Evolutionary conservation across 2,113 vertebrate genomes (phyloP).

Genomic region (Ceyx melanurus): DNA sequence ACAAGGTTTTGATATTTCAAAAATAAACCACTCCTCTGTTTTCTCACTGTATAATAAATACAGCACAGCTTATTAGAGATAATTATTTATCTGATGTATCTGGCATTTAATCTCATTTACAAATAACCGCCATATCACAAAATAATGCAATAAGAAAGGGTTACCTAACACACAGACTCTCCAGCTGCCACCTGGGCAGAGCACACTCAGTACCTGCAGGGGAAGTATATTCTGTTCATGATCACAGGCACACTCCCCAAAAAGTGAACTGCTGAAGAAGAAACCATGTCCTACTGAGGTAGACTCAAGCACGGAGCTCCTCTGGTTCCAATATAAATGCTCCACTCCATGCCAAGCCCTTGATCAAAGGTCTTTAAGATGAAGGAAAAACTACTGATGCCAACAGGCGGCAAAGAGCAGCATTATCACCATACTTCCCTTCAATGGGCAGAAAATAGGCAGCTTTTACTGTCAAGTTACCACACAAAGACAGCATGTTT

Average conservation of each 20-base stretch:
- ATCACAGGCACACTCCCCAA: not conserved
- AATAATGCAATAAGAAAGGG: not conserved
- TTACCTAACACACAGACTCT: not conserved
- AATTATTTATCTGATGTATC: not conserved
- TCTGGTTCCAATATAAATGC: not conserved
- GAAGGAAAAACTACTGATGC: not conserved
- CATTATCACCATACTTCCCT: too few relatives aligned
- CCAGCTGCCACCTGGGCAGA: fast-evolving
- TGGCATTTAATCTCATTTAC: not conserved
- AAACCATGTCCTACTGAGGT: not conserved
- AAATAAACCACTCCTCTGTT: not conserved
- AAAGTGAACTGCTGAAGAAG: not conserved
- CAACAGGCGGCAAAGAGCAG: not conserved
- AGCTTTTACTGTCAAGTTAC: not conserved
- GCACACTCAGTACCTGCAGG: not conserved
- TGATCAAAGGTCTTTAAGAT: not conserved
- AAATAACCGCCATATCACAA: not conserved
- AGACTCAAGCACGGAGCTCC: not conserved
- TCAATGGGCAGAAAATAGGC: not conserved
- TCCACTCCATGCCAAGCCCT: not conserved
- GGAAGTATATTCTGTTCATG: not conserved
- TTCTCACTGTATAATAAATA: not conserved
- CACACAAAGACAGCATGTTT: not conserved
- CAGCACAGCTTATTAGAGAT: not conserved
- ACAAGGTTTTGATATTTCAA: not conserved